Evolutionary conservation across 2,888 invertebrate genomes (phyloP), one percentile per base, ranked within the genome.

Genomic region (Scaptomyza caliginosa): DNA sequence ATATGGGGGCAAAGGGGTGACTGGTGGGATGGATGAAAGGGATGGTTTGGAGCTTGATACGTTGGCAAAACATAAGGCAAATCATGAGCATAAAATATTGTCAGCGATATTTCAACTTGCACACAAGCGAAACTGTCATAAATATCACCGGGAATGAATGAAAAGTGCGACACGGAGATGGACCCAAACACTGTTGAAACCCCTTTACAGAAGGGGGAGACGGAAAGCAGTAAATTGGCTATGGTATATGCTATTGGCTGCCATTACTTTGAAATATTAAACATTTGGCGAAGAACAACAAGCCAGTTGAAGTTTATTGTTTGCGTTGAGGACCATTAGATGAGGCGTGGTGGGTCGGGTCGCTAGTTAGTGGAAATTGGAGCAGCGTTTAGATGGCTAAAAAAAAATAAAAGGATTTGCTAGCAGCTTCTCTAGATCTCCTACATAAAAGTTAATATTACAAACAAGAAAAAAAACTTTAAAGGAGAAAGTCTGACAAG

Each of bases 51-150:
- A 49, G 38, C 28, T 21, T 67, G 67, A 65, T 64, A 50, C 66
- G 84, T 79, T 86, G 77, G 86, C 86, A 83, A 86, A 81, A 86
- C 86, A 86, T 80, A 86, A 86, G 78, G 74, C 68, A 68, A 79
- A 76, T 80, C 86, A 83, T 86, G 74, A 72, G 75, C 68, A 78
- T 78, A 78, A 87, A 79, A 84, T 89, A 89, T 88, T 83, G 88
- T 76, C 71, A 68, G 85, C 86, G 75, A 88, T 88, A 78, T 89
- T 86, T 89, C 88, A 84, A 84, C 70, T 79, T 72, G 86, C 82
- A 82, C 81, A 86, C 84, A 80, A 80, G 80, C 72, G 77, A 87
- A 88, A 84, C 85, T 84, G 86, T 85, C 88, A 88, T 84, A 84
- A 84, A 84, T 84, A 84, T 87, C 86, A 87, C 63, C 30, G 68